phyloP scores from a whole-genome alignment of 1,140 invertebrate genomes.

The Caenorhabditis inopinata region DNA sequence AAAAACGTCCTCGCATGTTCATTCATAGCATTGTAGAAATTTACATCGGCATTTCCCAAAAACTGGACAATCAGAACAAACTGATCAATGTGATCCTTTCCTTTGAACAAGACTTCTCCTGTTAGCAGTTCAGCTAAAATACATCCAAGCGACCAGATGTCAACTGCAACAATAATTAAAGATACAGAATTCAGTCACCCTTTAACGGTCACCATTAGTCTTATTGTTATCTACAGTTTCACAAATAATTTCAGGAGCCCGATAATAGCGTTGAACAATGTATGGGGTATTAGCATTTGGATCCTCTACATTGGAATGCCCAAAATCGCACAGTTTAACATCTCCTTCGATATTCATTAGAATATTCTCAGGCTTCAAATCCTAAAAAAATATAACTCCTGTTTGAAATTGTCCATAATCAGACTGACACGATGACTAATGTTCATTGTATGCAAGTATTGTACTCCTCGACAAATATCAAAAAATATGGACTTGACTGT shows the following conservation, averaged over 20 bases:
- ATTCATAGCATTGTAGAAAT: not conserved
- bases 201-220: not conserved
- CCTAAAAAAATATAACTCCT: too few species aligned
- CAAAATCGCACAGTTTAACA: slow-evolving; percentile 7
- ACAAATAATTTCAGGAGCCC: slow-evolving; percentile 12
- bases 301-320: not conserved
- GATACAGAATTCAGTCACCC: too few species aligned
- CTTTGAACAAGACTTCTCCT: slow-evolving; percentile 91
- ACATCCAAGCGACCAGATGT: slow-evolving; percentile 98
- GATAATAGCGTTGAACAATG: not conserved
- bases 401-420: not conserved
- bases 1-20: not conserved
- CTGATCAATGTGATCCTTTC: slow-evolving; percentile 83
- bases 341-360: not conserved
- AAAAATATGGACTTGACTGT: slow-evolving; percentile 18
- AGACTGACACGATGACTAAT: not conserved
- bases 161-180: too few species aligned
- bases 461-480: not conserved
- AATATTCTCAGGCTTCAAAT: not conserved
- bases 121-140: slow-evolving; percentile 96
- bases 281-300: not conserved
- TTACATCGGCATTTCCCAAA: not conserved
- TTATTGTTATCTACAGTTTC: slow-evolving; percentile 5
- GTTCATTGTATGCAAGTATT: not conserved
- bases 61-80: not conserved